A percentile compares a stretch with the other conserved stretches of the same genome.
Conservation (phyloP, 2,113 vertebrate species). For the Nannobrachium achirus region DNA sequence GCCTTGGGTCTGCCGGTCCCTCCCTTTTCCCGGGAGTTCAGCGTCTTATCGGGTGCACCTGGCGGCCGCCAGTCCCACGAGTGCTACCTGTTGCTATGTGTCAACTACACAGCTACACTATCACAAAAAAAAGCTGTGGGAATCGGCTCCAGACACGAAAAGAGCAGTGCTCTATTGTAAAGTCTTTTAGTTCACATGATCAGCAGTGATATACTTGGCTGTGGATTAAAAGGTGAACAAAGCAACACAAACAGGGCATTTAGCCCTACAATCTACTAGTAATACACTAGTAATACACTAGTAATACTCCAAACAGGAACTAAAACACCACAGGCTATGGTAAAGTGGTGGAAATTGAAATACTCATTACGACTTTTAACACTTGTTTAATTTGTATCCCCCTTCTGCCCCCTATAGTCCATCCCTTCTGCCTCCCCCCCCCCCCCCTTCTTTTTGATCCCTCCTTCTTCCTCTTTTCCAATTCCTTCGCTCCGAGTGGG, state of each 20-base stretch:
- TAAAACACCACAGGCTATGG: constrained; percentile 19
- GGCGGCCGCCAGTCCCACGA: constrained; percentile 80
- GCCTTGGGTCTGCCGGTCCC: constrained; percentile 49
- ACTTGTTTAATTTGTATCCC: constrained; percentile 10
- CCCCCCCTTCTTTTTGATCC: constrained; percentile 60
- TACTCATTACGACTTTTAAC: constrained; percentile 1
- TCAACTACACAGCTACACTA: constrained; percentile 39
- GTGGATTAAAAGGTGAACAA: constrained; percentile 23
- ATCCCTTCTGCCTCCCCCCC: constrained; percentile 30
- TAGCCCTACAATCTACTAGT: too few relatives aligned
- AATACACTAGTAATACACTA: neutral
- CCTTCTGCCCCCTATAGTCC: constrained; percentile 2
- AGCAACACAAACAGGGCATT: constrained; percentile 22
- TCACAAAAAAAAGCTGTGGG: constrained; percentile 43
- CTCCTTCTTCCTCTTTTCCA: constrained; percentile 40
- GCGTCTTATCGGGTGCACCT: constrained; percentile 86
- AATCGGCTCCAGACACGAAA: constrained; percentile 42
- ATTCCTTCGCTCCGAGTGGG: constrained; percentile 32
- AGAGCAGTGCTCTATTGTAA: constrained; percentile 30
- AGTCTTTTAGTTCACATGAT: constrained; percentile 39
- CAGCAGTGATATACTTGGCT: constrained; percentile 19
- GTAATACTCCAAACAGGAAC: constrained; percentile 30
- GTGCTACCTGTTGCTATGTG: constrained; percentile 79
- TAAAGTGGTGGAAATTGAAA: constrained; percentile 1
- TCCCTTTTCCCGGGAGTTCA: constrained; percentile 68